Evolutionary conservation across 2,888 invertebrate species (phyloP).

Genomic region (Platynereis dumerilii): DNA sequence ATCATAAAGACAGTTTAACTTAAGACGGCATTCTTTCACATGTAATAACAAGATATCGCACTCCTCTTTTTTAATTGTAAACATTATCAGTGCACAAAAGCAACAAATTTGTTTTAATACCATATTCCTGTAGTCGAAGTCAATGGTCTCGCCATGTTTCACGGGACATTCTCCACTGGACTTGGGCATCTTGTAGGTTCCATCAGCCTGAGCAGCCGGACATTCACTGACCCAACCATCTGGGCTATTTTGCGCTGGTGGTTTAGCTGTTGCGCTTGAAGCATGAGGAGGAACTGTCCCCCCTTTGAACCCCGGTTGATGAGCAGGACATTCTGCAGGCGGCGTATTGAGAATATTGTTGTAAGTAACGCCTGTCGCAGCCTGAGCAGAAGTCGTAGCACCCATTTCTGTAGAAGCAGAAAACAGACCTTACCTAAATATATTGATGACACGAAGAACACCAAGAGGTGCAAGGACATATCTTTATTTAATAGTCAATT

Average conservation of each 20-base stretch:
- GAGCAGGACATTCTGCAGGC: constrained; percentile 80
- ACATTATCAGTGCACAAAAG: too few species aligned
- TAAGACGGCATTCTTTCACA: too few species aligned
- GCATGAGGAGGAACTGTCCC: not conserved
- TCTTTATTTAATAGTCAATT: too few species aligned
- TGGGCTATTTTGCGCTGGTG: constrained; percentile 55
- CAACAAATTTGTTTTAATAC: too few species aligned
- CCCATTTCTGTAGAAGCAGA: constrained; percentile 14
- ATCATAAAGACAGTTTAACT: too few species aligned
- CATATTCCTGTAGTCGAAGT: constrained; percentile 86
- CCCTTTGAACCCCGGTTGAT: constrained; percentile 66
- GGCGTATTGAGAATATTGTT: not conserved
- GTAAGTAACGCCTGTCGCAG: not conserved
- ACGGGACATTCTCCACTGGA: not conserved
- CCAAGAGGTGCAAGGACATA: too few species aligned
- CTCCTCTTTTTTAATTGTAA: too few species aligned
- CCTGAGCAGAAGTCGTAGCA: constrained; percentile 4
- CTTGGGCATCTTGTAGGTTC: not conserved
- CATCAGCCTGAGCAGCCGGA: not conserved
- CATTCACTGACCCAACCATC: constrained; percentile 13
- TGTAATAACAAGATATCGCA: too few species aligned
- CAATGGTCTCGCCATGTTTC: constrained; percentile 51
- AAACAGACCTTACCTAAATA: too few species aligned
- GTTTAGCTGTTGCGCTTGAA: not conserved
- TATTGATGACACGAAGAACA: too few species aligned